phyloP scores from a whole-genome alignment of 2,113 vertebrate species.

The Redunca redunca region DNA sequence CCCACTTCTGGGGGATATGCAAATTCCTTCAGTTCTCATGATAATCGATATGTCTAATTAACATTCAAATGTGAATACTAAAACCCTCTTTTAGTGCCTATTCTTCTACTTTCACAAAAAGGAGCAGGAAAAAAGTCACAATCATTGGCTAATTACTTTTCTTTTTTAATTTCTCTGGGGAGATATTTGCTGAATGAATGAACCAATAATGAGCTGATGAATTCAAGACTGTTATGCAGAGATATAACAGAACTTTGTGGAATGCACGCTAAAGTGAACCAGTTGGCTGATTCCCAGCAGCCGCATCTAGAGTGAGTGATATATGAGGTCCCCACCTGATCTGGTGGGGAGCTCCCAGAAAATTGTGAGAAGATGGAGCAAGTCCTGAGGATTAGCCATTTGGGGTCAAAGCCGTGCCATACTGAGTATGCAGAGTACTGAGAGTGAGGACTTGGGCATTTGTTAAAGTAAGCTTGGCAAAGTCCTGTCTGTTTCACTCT shows the following conservation, averaged over 20 bases:
- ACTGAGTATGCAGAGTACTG: neutral
- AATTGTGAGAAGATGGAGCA: neutral
- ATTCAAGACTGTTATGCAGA: neutral
- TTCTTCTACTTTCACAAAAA: neutral
- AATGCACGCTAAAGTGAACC: neutral
- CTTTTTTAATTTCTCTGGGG: neutral
- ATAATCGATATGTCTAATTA: neutral
- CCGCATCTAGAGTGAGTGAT: neutral
- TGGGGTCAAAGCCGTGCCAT: neutral
- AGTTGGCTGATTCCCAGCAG: neutral
- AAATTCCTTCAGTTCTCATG: neutral
- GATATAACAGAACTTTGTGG: neutral
- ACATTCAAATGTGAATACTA: neutral
- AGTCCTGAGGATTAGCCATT: neutral
- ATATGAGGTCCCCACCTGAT: neutral
- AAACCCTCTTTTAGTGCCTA: neutral
- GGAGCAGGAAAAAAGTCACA: neutral
- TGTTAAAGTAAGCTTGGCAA: neutral
- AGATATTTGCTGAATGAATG: neutral
- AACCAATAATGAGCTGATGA: neutral
- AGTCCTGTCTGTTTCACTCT: neutral
- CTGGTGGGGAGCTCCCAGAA: neutral
- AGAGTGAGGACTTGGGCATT: neutral
- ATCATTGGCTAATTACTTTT: neutral
- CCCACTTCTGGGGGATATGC: neutral